These are phyloP conservation scores for Hiodon alosoides DNA, from an alignment of 2,113 vertebrate genomes.

Conservation along the genomic window DNA sequence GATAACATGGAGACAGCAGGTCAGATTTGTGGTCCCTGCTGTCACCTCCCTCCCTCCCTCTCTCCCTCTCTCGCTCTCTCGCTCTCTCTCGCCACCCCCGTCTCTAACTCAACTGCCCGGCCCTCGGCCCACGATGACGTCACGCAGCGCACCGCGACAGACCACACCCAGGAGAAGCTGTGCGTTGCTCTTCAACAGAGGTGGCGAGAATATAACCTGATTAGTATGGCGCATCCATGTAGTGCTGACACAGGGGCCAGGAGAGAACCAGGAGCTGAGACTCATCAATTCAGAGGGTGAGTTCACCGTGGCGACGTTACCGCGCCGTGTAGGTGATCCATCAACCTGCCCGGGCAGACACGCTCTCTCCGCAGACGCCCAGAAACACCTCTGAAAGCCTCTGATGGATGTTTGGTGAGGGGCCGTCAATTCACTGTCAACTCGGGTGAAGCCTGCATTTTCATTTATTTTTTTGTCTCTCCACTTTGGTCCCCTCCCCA, in stretches of 20 bases:
- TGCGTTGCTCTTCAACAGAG: no score
- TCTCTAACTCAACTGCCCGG: slow-evolving; percentile 23
- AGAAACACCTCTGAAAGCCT: slow-evolving; percentile 41
- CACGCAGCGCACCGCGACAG: slow-evolving; percentile 29
- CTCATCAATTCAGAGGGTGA: slow-evolving; percentile 61
- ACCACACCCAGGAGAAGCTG: no score
- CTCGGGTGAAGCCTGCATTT: slow-evolving; percentile 32
- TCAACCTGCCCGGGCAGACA: slow-evolving; percentile 45
- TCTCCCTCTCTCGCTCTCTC: background rate
- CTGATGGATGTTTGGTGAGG: slow-evolving; percentile 50
- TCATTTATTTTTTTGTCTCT: slow-evolving; percentile 25
- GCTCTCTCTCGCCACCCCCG: slow-evolving; percentile 21
- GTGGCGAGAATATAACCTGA: slow-evolving; percentile 29
- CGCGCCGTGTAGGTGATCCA: slow-evolving; percentile 55
- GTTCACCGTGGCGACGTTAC: slow-evolving; percentile 48
- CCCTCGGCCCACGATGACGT: no score
- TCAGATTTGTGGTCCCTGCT: slow-evolving; percentile 44
- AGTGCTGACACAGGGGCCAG: slow-evolving; percentile 34
- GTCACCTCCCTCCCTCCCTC: slow-evolving; percentile 53
- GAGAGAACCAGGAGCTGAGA: slow-evolving; percentile 48
- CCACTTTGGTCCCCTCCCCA: slow-evolving; percentile 12
- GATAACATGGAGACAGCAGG: slow-evolving; percentile 55
- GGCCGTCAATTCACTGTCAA: slow-evolving; percentile 43
- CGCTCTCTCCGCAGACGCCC: slow-evolving; percentile 14
- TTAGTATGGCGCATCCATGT: slow-evolving; percentile 48